Evolutionary conservation across 2,888 invertebrate genomes (phyloP), one percentile per base, ranked within the genome.

Genomic region (Macaria liturata): DNA sequence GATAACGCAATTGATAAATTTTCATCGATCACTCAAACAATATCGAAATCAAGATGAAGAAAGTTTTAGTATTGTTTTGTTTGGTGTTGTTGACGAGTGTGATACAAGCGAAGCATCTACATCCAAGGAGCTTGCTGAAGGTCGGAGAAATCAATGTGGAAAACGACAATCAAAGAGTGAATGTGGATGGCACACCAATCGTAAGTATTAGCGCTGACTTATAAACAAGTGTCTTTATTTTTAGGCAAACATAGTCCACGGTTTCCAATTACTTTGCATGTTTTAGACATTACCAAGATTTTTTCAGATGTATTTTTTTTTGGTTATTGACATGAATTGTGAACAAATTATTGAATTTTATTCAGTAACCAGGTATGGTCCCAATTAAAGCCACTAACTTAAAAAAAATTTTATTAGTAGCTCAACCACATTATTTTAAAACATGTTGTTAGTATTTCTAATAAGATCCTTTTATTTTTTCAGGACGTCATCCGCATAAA

Each of bases 401-500:
- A 20, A 20, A 20, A 20, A 20, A 20, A 20, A 20, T 1, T 20
- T 20, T 1, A 20, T 20, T 2, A 20, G 20, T 20, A 20, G 20
- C 20, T 20, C 20, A 20, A 20, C 20, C 20, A 20, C 20, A 20
- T 20, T 20, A 20, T 20, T 20, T 20, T 20, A 20, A 20, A 20
- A 1, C 20, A 20, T 20, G 20, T 20, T 20, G 1, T 20, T 20
- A 2, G 20, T 20, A 20, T 20, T n/a, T 20, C 20, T 20, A 20
- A 20, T 20, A 20, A 20, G 20, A 20, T 20, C 2, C 20, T 20
- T 20, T 20, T n/a, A n/a, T 54, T 8, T 61, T 64, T 53, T 5
- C 72, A 88, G 83, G 83, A 81, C 9, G 61, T 71, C 9, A 67
- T 80, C 4, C 72, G 68, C 0, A 62, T 80, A 4, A 78, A 75